Evolutionary conservation across 2,888 invertebrate genomes (phyloP), one percentile per base, ranked within the genome.

Genomic region (Chelonus formosanus): DNA sequence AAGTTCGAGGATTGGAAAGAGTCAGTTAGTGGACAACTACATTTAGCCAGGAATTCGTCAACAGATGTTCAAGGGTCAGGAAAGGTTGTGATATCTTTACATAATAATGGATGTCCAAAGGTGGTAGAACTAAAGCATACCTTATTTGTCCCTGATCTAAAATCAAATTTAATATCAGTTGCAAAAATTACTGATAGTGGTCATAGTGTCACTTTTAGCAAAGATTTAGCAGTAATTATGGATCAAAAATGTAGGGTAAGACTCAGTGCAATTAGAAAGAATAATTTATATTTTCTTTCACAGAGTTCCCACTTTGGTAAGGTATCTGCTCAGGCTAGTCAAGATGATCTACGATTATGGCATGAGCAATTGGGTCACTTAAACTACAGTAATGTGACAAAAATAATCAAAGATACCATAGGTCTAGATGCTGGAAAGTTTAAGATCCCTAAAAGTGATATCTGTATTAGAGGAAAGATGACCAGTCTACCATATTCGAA

Each of bases 1-100:
- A 50, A n/a, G 43, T 71, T 71, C 47, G n/a, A 57, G 44, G 36
- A 53, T 52, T 8, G 48, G 40, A 20, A 56, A 68, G 65, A 57
- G 52, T 68, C 69, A 71, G 72, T 70, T 73, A 76, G 75, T 71
- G 75, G 72, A 73, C 74, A 78, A 78, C 78, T 74, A 78, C 67
- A 60, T 35, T 59, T 68, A 7, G 68, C 68, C 4, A 68, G 60
- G 47, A 50, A 36, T 5, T 20, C 56, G 6, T 63, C 63, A 6
- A 63, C 66, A 10, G 36, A 53, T 8, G 47, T 66, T n/a, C 43
- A 36, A 48, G 50, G 32, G 40, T 60, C 34, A 57, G 57, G 53
- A 7, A 56, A 40, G 8, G 61, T 62, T 8, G 31, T 32, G 8
- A 55, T 56, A 34, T 2, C 7, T n/a, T 61, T 36, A 7, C 5